Conservation (phyloP, 2,797 vertebrate genomes). For the Pseudochirops corinnae region DNA sequence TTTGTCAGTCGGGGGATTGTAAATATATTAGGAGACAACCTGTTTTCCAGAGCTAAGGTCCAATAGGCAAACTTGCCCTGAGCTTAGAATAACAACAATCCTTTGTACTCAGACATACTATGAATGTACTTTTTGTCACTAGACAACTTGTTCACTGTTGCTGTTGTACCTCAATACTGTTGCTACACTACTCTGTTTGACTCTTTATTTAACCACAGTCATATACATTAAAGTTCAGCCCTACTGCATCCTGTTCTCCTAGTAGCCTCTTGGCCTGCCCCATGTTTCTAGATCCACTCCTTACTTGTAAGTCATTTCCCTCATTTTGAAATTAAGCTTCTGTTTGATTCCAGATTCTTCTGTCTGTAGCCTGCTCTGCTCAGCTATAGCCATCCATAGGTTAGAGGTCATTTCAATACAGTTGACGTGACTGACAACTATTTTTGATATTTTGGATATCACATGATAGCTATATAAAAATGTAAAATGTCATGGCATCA, state of each 20-base stretch:
- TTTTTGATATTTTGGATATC: not conserved
- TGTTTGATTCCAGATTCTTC: not conserved
- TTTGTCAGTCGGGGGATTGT: not conserved
- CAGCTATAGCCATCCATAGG: not conserved
- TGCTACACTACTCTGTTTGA: not conserved
- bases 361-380: no score
- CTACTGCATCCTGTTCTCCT: not conserved
- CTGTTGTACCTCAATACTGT: not conserved
- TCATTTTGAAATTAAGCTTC: not conserved
- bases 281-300: not conserved
- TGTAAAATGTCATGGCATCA: not conserved
- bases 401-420: not conserved
- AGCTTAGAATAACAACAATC: not conserved
- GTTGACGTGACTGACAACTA: not conserved
- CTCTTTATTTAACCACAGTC: not conserved
- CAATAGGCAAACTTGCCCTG: not conserved
- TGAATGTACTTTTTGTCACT: not conserved
- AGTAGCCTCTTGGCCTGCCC: accelerated
- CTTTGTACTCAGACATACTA: not conserved
- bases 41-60: not conserved
- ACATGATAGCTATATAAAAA: not conserved
- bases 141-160: not conserved
- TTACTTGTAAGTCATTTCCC: not conserved
- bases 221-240: not conserved
- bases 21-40: not conserved